Percentiles rank a stretch among this genome's conserved stretches.
Evolutionary conservation across 2,113 vertebrate genomes (phyloP).

Genomic region (Hippocampus zosterae): DNA sequence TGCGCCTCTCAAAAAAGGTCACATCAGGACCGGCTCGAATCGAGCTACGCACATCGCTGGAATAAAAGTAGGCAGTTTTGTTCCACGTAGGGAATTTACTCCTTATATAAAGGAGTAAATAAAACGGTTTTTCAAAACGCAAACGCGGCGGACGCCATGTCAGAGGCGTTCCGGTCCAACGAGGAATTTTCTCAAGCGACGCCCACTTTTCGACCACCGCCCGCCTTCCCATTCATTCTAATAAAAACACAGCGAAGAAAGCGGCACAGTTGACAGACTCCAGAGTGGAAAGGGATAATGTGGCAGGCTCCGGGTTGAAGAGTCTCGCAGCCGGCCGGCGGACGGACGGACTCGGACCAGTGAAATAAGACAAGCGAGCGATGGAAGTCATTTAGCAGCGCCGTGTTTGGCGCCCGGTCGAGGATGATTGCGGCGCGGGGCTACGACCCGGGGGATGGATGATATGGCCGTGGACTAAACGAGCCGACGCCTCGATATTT

Average conservation of each 20-base stretch:
- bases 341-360: conserved; percentile 5
- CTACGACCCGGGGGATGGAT: conserved; percentile 53
- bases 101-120: too few species aligned
- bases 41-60: too few species aligned
- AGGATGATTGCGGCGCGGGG: conserved; percentile 12
- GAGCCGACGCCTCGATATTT: conserved; percentile 55
- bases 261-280: background rate
- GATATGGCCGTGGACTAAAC: conserved; percentile 54
- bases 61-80: too few species aligned
- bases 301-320: background rate
- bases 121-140: background rate
- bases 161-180: conserved; percentile 21
- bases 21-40: too few species aligned
- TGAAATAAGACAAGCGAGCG: conserved; percentile 45
- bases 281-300: background rate
- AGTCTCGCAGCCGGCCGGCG: background rate
- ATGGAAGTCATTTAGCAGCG: conserved; percentile 54
- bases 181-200: conserved; percentile 16
- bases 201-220: conserved; percentile 5
- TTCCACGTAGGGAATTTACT: too few species aligned
- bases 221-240: background rate
- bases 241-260: background rate
- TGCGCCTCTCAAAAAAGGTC: too few species aligned
- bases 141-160: background rate
- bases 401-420: conserved; percentile 23